Conservation (phyloP, 92 coral and sea anemone species). For the Hydrozoanthus gracilis region DNA sequence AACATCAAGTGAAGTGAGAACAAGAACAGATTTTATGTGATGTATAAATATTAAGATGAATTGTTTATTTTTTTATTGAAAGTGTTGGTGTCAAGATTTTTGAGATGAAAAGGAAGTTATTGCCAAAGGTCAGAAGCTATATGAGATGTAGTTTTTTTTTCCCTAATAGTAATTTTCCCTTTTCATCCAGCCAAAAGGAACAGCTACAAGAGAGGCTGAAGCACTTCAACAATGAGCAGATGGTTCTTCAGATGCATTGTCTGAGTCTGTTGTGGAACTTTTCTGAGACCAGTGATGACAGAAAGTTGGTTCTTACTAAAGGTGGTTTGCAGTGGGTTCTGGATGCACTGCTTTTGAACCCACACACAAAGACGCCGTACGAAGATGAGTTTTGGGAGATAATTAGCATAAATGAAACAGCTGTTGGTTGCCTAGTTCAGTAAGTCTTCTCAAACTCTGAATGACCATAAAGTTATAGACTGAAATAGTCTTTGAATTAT, state of each 20-base stretch:
- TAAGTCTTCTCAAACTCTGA: conserved; percentile 41
- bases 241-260: conserved; percentile 82
- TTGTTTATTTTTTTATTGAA: too few relatives aligned
- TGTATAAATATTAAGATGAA: too few relatives aligned
- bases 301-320: conserved; percentile 68
- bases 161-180: not conserved
- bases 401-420: conserved; percentile 80
- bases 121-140: too few relatives aligned
- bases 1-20: too few relatives aligned
- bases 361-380: conserved; percentile 47
- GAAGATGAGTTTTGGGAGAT: conserved; percentile 81
- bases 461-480: too few relatives aligned
- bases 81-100: too few relatives aligned
- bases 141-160: too few relatives aligned
- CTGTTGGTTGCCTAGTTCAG: conserved; percentile 92
- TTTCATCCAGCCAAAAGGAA: not conserved
- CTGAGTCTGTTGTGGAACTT: conserved; percentile 90
- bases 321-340: conserved; percentile 72
- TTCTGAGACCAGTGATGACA: conserved; percentile 80
- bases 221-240: conserved; percentile 77
- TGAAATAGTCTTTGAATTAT: too few relatives aligned
- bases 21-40: too few relatives aligned
- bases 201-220: conserved; percentile 37
- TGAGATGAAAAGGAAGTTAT: too few relatives aligned
- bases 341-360: conserved; percentile 72